phyloP scores from a whole-genome alignment of 2,888 invertebrate genomes.

The Listrodromus nycthemerus region DNA sequence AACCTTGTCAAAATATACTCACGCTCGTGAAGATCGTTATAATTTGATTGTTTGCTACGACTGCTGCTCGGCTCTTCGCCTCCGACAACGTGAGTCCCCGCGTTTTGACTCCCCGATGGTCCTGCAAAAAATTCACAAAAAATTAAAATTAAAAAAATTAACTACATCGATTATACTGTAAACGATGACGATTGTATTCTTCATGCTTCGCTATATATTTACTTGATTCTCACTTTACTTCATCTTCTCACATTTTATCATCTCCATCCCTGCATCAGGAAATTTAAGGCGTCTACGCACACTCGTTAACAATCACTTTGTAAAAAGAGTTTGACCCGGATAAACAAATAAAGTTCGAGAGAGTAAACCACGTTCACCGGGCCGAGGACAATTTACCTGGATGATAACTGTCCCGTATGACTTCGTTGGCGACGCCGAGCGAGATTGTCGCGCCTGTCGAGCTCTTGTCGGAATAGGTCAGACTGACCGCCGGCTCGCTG shows the following conservation, averaged over 20 bases:
- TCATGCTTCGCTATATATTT: no score
- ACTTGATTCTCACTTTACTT: no score
- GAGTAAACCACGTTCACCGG: neutral
- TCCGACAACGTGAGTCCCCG: constrained; percentile 63
- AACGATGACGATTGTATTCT: no score
- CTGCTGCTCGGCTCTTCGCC: constrained; percentile 78
- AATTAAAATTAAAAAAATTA: constrained; percentile 10
- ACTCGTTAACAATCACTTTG: no score
- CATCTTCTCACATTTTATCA: no score
- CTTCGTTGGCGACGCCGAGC: constrained; percentile 85
- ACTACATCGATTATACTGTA: no score
- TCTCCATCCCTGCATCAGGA: no score
- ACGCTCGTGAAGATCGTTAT: constrained; percentile 76
- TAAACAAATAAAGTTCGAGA: constrained; percentile 15
- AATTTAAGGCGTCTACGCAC: no score
- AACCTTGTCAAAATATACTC: constrained; percentile 60
- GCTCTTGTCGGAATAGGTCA: constrained; percentile 88
- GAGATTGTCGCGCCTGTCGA: constrained; percentile 87
- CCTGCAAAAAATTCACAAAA: constrained; percentile 69
- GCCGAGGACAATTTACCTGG: constrained; percentile 74
- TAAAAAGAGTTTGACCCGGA: no score
- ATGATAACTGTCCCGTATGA: constrained; percentile 81
- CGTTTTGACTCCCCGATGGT: constrained; percentile 77
- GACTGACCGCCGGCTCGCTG: constrained; percentile 87
- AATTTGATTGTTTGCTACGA: constrained; percentile 68